phyloP scores from a whole-genome alignment of 2,888 invertebrate species.

The Lasioglossum morio region DNA sequence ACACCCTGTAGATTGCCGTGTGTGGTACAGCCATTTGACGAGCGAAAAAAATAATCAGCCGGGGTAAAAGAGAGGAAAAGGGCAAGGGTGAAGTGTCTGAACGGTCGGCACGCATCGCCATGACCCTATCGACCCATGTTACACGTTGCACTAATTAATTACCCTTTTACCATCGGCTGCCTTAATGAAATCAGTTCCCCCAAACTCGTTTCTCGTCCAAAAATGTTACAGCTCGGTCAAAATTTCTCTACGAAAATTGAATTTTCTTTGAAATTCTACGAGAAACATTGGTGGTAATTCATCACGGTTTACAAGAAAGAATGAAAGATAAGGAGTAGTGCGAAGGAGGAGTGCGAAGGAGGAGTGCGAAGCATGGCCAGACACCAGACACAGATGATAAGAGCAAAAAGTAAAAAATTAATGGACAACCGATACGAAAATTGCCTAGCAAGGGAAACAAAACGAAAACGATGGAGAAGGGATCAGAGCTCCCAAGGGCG shows the following conservation, averaged over 20 bases:
- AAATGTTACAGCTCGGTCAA: neutral
- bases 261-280: neutral
- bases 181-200: slow-evolving; percentile 6
- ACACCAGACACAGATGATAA: neutral
- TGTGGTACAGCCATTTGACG: slow-evolving; percentile 38
- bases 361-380: neutral
- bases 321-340: neutral
- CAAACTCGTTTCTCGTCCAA: no score
- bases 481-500: slow-evolving; percentile 20
- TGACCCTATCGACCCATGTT: slow-evolving; percentile 68
- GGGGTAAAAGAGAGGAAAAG: slow-evolving; percentile 46
- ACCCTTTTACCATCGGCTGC: neutral
- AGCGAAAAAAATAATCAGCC: slow-evolving; percentile 21
- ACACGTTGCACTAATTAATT: slow-evolving; percentile 78
- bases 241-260: neutral
- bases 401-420: neutral
- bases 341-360: neutral
- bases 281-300: neutral
- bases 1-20: slow-evolving; percentile 34
- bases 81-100: slow-evolving; percentile 74
- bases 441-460: neutral
- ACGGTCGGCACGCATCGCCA: slow-evolving; percentile 82
- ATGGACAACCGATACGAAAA: slow-evolving; percentile 9
- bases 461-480: neutral
- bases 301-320: neutral